Percentiles rank a stretch among this genome's conserved stretches.
phyloP scores from a whole-genome alignment of 2,797 vertebrate species.

The Lophius americanus region DNA sequence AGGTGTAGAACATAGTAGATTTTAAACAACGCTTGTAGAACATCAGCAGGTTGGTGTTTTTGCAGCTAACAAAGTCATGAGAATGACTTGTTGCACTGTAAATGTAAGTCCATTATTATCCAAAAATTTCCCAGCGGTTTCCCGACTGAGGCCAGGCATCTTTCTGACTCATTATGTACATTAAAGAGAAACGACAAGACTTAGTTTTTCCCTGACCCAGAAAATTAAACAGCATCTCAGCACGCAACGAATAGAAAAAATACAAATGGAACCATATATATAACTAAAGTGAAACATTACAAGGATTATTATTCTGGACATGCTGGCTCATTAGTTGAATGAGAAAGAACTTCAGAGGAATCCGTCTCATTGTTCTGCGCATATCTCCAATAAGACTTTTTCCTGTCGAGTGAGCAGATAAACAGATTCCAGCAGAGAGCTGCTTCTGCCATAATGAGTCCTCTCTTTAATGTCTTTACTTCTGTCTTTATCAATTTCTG shows the following conservation, averaged over 20 bases:
- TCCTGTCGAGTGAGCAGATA: constrained; percentile 51
- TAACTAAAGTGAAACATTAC: constrained; percentile 63
- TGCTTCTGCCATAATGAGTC: constrained; percentile 40
- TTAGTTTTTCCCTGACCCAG: constrained; percentile 73
- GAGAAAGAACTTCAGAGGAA: constrained; percentile 56
- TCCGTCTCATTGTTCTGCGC: constrained; percentile 38
- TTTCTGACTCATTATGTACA: constrained; percentile 37
- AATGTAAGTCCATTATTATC: neutral
- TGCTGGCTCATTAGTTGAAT: constrained; percentile 66
- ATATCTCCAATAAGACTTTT: constrained; percentile 45
- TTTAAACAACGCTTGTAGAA: neutral
- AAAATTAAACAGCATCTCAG: constrained; percentile 59
- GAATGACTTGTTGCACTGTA: neutral
- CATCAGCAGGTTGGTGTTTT: neutral
- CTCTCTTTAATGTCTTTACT: constrained; percentile 23
- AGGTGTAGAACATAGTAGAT: neutral
- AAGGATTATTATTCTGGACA: constrained; percentile 71
- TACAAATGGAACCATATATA: constrained; percentile 61
- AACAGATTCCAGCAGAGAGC: constrained; percentile 50
- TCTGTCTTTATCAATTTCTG: constrained; percentile 50
- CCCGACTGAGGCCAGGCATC: constrained; percentile 19
- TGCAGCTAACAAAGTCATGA: neutral
- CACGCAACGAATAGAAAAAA: constrained; percentile 56
- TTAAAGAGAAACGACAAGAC: constrained; percentile 62
- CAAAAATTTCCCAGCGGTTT: constrained; percentile 21